These are phyloP conservation scores for Ceratina japonica DNA, from an alignment of 1,140 invertebrate species.

Conservation along the genomic window DNA sequence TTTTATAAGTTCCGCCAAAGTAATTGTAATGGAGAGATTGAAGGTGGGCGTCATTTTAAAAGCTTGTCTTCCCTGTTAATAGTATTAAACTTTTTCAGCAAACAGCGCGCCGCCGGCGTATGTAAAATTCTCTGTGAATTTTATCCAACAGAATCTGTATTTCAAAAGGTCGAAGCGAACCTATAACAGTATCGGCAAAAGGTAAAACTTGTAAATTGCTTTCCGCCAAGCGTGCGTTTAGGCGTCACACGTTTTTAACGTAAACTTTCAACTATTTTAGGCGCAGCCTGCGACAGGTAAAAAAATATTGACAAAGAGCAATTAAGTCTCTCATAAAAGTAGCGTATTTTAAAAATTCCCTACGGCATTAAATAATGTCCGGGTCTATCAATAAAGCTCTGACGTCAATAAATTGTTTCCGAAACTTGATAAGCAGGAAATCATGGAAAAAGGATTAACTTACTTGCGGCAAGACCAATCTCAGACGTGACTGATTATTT, in stretches of 20 bases:
- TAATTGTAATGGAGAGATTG: too few relatives aligned
- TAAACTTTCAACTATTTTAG: not conserved
- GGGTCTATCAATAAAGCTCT: too few relatives aligned
- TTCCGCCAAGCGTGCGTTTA: not conserved
- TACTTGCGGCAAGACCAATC: conserved; percentile 2
- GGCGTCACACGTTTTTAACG: not conserved
- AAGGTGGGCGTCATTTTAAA: too few relatives aligned
- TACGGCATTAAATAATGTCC: too few relatives aligned
- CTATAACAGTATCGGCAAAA: not conserved
- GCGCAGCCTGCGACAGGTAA: not conserved
- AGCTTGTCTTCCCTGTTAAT: not conserved
- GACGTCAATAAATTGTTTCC: too few relatives aligned
- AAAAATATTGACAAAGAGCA: not conserved
- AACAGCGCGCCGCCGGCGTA: too few relatives aligned
- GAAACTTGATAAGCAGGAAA: too few relatives aligned
- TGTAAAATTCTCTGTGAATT: not conserved
- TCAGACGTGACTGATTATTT: conserved; percentile 45
- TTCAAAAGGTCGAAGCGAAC: not conserved
- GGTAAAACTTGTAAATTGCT: conserved; percentile 7
- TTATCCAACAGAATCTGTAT: not conserved
- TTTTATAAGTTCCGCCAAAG: not conserved
- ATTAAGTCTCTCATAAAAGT: too few relatives aligned
- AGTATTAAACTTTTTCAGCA: not conserved
- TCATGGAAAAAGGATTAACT: not conserved
- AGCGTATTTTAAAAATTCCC: too few relatives aligned